phyloP scores from a whole-genome alignment of 2,797 vertebrate species.

The Pyrocephalus nanus region DNA sequence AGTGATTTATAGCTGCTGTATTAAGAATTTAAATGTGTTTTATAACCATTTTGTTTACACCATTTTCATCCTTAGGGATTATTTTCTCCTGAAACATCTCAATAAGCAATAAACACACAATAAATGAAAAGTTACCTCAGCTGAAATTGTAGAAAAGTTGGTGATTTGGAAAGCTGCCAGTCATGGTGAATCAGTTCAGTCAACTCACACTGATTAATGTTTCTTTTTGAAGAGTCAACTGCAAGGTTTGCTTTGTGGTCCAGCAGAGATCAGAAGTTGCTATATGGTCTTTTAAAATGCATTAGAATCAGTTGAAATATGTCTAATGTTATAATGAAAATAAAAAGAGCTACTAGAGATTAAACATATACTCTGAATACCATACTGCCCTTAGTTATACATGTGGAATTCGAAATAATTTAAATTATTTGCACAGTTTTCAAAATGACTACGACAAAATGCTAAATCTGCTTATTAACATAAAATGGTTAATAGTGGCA shows the following conservation, averaged over 20 bases:
- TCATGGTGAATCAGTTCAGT: background rate
- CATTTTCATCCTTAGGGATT: background rate
- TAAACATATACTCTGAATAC: background rate
- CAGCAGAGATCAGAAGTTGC: conserved; percentile 15
- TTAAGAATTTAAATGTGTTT: background rate
- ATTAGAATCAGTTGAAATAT: background rate
- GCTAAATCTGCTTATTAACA: background rate
- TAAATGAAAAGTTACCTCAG: background rate
- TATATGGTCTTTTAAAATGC: background rate
- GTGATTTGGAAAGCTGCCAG: background rate
- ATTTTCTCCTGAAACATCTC: background rate
- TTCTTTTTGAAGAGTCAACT: background rate
- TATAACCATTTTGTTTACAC: background rate
- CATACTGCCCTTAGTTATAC: background rate
- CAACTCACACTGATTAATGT: background rate
- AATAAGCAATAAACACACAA: background rate
- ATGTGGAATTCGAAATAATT: background rate
- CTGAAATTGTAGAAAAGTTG: conserved; percentile 5
- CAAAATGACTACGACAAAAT: background rate
- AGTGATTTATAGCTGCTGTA: background rate
- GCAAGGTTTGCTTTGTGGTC: background rate
- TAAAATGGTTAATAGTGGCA: rapidly evolving
- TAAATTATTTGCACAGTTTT: background rate
- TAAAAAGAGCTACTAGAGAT: background rate
- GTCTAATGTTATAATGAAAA: background rate